phyloP scores from a whole-genome alignment of 2,797 vertebrate genomes.

The Hydrolagus colliei region DNA sequence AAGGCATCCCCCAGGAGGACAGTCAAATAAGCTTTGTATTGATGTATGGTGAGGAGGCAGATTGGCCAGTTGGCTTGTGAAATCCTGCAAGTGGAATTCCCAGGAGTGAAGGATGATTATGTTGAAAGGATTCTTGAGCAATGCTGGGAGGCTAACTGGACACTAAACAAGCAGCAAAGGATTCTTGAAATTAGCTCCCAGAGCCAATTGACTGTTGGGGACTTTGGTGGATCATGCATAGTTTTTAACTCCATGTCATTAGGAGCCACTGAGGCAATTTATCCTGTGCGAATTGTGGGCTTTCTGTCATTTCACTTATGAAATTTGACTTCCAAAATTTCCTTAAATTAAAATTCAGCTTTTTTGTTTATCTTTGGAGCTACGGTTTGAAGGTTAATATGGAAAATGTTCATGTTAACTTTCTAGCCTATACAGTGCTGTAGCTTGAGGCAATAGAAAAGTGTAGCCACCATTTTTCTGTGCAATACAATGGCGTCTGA shows the following conservation, averaged over 20 bases:
- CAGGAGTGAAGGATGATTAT: conserved; percentile 25
- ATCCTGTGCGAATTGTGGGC: conserved; percentile 11
- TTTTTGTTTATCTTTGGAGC: no score
- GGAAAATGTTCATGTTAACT: no score
- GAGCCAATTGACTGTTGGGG: neutral
- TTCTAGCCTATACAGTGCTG: no score
- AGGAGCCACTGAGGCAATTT: conserved; percentile 29
- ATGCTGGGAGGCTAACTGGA: conserved; percentile 28
- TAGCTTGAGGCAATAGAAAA: no score
- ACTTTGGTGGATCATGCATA: neutral
- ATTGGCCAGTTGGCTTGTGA: conserved; percentile 27
- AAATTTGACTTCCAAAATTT: no score
- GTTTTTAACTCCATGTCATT: conserved; percentile 3
- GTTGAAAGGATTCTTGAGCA: conserved; percentile 29
- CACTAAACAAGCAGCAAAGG: conserved; percentile 18
- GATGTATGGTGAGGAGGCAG: conserved; percentile 32
- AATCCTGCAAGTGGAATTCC: conserved; percentile 29
- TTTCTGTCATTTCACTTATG: neutral
- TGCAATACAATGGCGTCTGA: no score
- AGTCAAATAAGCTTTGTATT: neutral
- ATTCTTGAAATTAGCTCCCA: neutral
- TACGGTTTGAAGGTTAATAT: no score
- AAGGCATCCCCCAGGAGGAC: neutral
- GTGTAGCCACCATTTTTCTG: no score
- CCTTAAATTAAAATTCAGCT: no score